These are phyloP conservation scores for Pangasius djambal DNA, from an alignment of 2,797 vertebrate species.

Conservation along the genomic window DNA sequence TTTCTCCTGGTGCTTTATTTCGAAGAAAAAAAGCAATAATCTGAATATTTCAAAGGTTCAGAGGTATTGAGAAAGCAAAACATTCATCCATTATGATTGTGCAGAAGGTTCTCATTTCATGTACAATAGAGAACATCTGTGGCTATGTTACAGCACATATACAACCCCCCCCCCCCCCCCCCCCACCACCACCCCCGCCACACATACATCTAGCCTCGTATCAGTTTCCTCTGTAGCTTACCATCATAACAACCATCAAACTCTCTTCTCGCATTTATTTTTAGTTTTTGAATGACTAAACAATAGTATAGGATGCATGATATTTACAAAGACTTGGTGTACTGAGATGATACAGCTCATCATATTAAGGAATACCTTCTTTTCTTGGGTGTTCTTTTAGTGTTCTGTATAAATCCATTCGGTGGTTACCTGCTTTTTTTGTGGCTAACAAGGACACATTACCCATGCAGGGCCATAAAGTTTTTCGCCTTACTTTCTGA, in stretches of 20 bases:
- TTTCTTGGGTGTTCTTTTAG: conserved; percentile 40
- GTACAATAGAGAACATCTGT: conserved; percentile 62
- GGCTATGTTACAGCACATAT: conserved; percentile 48
- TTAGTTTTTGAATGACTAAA: conserved; percentile 55
- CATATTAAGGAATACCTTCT: conserved; percentile 30
- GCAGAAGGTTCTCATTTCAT: conserved; percentile 62
- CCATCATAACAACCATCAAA: conserved; percentile 37
- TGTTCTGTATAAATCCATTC: conserved; percentile 33
- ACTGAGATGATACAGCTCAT: not conserved
- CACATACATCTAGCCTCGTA: conserved; percentile 31
- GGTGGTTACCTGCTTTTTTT: conserved; percentile 17
- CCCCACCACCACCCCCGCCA: not conserved
- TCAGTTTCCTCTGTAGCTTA: conserved; percentile 31
- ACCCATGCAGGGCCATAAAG: not conserved
- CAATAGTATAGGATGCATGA: conserved; percentile 48
- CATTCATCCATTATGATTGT: conserved; percentile 52
- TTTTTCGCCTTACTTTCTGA: conserved; percentile 22
- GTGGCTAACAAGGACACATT: conserved; percentile 21
- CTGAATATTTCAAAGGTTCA: conserved; percentile 53
- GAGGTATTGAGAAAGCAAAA: conserved; percentile 54
- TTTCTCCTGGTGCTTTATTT: conserved; percentile 47
- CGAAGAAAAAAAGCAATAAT: conserved; percentile 50
- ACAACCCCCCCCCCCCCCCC: not conserved
- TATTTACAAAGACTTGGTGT: conserved; percentile 53
- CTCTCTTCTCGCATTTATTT: conserved; percentile 42